Evolutionary conservation across 2,113 vertebrate genomes (phyloP), one percentile per base, ranked within the genome.

Genomic region (Chionis minor): DNA sequence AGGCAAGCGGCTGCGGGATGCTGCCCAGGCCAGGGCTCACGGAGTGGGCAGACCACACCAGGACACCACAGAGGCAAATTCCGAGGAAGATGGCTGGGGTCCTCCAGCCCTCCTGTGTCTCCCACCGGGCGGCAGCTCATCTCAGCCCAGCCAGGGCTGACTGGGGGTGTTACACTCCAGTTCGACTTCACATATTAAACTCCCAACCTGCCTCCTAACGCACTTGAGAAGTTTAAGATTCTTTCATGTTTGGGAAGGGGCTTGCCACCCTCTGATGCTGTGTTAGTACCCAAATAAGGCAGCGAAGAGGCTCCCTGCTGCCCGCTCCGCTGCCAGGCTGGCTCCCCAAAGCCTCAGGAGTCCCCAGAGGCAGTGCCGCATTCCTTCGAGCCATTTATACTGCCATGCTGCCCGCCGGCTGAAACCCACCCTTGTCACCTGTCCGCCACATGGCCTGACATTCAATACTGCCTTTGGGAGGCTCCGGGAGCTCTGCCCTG

Each of bases 401-500:
- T 80, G 15, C 1, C 3, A 54, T 38, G 51, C 49, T 8, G 27
- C 18, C 32, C 13, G 8, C 66, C 3, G 4, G 52, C 87, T 80
- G 84, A 92, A 91, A 81, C n/a, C 83, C 65, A 40, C 71, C 44
- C 96, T n/a, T 65, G 77, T 92, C 97, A 97, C 90, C 93, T 96
- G 96, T 88, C 92, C 20, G 15, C 81, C 95, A 94, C 90, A 82
- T 82, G 94, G 84, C 30, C 93, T 77, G 90, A 92, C 96, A 94
- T 55, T 92, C 86, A 44, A 52, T 56, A 44, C 51, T 63, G 75
- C 72, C 49, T 72, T 62, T 2, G 7, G 54, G 42, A 47, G 66
- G 21, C 73, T 58, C 2, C 0, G 0, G 28, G 44, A 44, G 56
- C 69, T 80, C 71, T 59, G 32, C 40, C 51, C 35, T 1, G 2